A percentile compares a stretch with the other conserved stretches of the same genome.
Conservation (phyloP, 2,113 vertebrate genomes). For the Emydocephalus ijimae region DNA sequence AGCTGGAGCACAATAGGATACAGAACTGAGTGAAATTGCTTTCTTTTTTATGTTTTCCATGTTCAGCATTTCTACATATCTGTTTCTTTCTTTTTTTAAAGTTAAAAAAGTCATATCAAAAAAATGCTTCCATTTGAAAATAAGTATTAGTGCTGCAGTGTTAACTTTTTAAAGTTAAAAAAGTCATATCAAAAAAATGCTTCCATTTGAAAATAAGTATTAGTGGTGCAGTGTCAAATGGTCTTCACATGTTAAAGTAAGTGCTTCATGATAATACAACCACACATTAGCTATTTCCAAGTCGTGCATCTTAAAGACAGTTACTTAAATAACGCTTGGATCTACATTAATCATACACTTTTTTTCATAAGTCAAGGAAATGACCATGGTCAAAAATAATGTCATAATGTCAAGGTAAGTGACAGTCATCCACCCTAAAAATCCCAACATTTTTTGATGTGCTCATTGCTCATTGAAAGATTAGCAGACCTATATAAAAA, state of each 20-base stretch:
- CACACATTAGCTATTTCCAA: not conserved
- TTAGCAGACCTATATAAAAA: not conserved
- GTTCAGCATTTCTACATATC: not conserved
- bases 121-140: not conserved
- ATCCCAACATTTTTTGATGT: not conserved
- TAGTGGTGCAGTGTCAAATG: not conserved
- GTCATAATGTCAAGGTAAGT: no score
- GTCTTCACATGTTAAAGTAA: not conserved
- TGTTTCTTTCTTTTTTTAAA: not conserved
- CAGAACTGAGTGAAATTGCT: not conserved
- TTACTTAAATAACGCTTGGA: not conserved
- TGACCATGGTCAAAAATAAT: not conserved
- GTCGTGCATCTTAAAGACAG: not conserved
- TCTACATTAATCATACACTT: not conserved
- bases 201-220: no score
- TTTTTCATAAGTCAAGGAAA: not conserved
- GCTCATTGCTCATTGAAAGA: not conserved
- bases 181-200: no score
- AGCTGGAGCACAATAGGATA: not conserved
- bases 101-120: not conserved
- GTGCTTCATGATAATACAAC: not conserved
- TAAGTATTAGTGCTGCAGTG: not conserved
- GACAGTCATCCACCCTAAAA: not conserved
- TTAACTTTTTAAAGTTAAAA: no score
- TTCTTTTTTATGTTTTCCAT: not conserved